Conservation (phyloP, 2,797 vertebrate species). For the Coracias cyanogaster region DNA sequence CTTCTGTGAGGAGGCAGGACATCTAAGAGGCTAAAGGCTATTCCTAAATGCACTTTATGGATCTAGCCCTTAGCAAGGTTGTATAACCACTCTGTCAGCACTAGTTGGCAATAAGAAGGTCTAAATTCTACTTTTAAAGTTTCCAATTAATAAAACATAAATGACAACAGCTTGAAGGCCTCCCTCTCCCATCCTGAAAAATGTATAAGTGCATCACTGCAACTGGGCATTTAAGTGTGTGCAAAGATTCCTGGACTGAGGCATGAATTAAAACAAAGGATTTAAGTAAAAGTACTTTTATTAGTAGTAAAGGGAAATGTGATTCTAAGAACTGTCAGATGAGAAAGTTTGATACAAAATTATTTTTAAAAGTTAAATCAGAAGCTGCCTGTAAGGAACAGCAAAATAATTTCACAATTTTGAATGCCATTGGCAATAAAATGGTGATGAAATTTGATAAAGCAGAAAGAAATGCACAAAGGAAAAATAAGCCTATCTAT, state of each 20-base stretch:
- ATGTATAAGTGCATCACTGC: background rate
- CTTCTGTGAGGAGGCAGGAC: background rate
- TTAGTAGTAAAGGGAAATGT: conserved; percentile 65
- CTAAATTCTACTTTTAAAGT: background rate
- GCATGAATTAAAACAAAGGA: conserved; percentile 56
- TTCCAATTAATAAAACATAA: conserved; percentile 26
- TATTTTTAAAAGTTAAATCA: conserved; percentile 50
- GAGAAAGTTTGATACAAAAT: conserved; percentile 67
- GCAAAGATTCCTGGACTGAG: background rate
- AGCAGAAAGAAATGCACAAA: conserved; percentile 13
- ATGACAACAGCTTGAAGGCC: background rate
- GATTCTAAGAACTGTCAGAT: conserved; percentile 58
- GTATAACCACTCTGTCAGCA: background rate
- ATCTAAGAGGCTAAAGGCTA: background rate
- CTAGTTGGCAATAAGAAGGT: background rate
- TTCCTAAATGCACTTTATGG: background rate
- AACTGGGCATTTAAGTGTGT: background rate
- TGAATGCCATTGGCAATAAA: conserved; percentile 12
- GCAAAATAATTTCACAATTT: conserved; percentile 47
- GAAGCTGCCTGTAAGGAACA: conserved; percentile 30
- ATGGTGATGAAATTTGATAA: background rate
- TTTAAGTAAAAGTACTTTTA: conserved; percentile 72
- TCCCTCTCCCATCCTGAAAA: background rate
- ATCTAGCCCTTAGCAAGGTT: background rate
- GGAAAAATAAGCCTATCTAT: background rate